Evolutionary conservation across 1,140 invertebrate genomes (phyloP).

Genomic region (Trypoxylus dichotomus): DNA sequence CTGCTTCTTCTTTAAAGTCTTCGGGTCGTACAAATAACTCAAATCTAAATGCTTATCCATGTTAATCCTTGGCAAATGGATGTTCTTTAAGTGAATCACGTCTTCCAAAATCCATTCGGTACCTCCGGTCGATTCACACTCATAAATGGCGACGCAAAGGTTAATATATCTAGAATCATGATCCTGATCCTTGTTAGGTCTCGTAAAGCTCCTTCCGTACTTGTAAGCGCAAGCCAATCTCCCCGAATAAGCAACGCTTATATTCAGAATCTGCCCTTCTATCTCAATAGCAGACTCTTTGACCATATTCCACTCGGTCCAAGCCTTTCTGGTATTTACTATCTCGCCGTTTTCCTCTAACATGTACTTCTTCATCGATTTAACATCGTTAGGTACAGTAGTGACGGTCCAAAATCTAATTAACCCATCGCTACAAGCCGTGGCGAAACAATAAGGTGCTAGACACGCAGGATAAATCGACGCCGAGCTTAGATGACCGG

Average conservation of each 20-base stretch:
- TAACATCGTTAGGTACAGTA: conserved; percentile 39
- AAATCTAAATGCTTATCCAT: conserved; percentile 79
- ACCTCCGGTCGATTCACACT: conserved; percentile 98
- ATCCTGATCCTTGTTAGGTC: conserved; percentile 70
- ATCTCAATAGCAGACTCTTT: conserved; percentile 79
- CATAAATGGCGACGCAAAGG: conserved; percentile 95
- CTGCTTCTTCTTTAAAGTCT: conserved; percentile 78
- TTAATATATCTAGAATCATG: conserved; percentile 88
- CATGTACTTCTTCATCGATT: conserved; percentile 41
- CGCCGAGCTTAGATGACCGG: conserved; percentile 95
- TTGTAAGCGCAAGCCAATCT: conserved; percentile 96
- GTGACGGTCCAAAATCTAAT: conserved; percentile 59
- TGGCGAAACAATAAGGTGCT: conserved; percentile 93
- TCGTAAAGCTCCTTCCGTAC: conserved; percentile 82
- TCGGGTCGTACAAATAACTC: conserved; percentile 79
- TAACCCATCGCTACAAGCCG: conserved; percentile 88
- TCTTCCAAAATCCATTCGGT: conserved; percentile 99
- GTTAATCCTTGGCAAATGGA: conserved; percentile 79
- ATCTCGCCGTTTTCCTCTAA: conserved; percentile 59
- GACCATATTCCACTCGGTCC: conserved; percentile 38
- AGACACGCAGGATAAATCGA: conserved; percentile 98
- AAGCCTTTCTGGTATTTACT: conserved; percentile 55
- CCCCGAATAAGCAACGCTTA: conserved; percentile 96
- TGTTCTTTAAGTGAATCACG: conserved; percentile 87
- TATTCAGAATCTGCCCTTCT: conserved; percentile 82